Percentiles rank a stretch among this genome's conserved stretches.
Conservation (phyloP, 2,113 vertebrate species). For the Gobius niger region DNA sequence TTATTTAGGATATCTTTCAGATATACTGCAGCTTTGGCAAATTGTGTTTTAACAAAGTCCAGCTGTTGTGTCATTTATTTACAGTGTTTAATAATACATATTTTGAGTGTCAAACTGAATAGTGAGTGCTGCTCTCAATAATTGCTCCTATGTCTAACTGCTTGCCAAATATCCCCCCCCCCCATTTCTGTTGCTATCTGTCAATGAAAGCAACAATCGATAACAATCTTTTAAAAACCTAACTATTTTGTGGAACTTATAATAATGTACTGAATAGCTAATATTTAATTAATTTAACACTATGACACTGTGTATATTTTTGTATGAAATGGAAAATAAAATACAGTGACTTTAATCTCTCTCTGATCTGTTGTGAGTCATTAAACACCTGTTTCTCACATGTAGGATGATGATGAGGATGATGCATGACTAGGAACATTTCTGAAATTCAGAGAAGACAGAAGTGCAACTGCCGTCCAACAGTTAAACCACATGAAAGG, state of each 20-base stretch:
- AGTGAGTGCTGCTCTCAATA: too few relatives aligned
- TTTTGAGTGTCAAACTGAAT: background rate
- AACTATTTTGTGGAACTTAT: background rate
- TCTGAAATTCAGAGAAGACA: background rate
- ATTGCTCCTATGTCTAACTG: background rate
- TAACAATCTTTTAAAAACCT: background rate
- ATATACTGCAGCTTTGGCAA: background rate
- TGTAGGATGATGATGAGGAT: background rate
- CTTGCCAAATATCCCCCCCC: background rate
- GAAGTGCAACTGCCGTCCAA: constrained; percentile 30
- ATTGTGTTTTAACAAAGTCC: background rate
- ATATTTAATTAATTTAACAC: background rate
- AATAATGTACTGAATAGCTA: background rate
- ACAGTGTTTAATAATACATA: background rate
- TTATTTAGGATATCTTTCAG: constrained; percentile 27
- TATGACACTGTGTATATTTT: constrained; percentile 30
- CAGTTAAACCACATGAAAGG: background rate
- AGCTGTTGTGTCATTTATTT: background rate
- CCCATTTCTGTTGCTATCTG: background rate
- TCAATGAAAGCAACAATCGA: background rate
- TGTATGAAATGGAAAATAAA: constrained; percentile 9
- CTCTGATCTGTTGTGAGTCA: background rate
- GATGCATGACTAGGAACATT: too few relatives aligned
- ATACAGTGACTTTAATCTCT: background rate
- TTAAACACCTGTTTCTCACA: background rate